phyloP scores from a whole-genome alignment of 2,797 vertebrate species.

The Chrosomus eos region DNA sequence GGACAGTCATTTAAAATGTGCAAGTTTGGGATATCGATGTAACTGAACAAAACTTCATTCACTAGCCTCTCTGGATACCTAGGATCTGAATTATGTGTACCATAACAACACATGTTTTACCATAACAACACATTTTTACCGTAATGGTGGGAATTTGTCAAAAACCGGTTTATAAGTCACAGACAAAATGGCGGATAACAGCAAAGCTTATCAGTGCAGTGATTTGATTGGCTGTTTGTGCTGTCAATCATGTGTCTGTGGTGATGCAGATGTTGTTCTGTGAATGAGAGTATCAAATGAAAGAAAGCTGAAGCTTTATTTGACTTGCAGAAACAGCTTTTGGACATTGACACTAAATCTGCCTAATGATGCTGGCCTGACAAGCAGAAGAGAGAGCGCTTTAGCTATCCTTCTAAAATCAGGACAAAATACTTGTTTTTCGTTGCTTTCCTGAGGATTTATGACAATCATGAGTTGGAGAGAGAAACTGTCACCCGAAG shows the following conservation, averaged over 20 bases:
- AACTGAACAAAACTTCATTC: background rate
- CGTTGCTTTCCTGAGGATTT: conserved; percentile 24
- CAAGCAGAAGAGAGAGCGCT: background rate
- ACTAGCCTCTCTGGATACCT: background rate
- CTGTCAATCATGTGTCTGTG: background rate
- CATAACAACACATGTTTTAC: background rate
- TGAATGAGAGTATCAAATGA: no score
- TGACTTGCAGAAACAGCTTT: background rate
- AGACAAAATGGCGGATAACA: background rate
- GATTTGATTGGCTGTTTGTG: background rate
- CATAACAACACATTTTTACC: background rate
- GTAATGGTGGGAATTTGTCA: background rate
- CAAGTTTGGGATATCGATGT: background rate
- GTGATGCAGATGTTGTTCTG: background rate
- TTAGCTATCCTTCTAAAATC: background rate
- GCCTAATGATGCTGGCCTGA: background rate
- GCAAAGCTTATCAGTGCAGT: no score
- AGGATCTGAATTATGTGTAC: background rate
- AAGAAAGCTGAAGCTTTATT: background rate
- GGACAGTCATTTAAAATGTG: background rate
- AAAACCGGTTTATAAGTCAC: background rate
- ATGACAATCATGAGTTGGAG: conserved; percentile 34
- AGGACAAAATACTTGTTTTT: background rate
- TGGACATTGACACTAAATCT: background rate
- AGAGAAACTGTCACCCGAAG: conserved; percentile 29